Percentiles rank a stretch among this genome's conserved stretches.
These are phyloP conservation scores for Masnerella sp. DNA, from an alignment of 2,888 invertebrate species.

Conservation along the genomic window DNA sequence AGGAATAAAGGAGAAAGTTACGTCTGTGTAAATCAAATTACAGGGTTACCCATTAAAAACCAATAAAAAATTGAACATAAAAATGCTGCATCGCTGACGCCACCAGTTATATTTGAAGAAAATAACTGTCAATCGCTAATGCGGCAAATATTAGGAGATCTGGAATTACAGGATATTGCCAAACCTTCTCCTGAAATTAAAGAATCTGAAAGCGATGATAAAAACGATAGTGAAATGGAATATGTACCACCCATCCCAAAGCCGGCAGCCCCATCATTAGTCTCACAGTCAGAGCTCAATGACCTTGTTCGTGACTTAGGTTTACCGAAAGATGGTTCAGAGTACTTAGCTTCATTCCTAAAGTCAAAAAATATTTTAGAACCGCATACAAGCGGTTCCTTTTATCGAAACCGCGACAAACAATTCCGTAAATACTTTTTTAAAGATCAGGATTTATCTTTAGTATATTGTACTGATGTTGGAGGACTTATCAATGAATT, in stretches of 20 bases:
- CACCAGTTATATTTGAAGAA: constrained; percentile 13
- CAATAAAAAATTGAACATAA: constrained; percentile 2
- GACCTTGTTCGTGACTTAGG: constrained; percentile 26
- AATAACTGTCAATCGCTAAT: constrained; percentile 5
- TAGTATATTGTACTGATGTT: constrained; percentile 48
- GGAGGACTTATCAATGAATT: constrained; percentile 36
- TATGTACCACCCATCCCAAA: neutral
- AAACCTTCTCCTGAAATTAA: no score
- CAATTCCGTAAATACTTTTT: constrained; percentile 43
- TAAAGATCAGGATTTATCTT: constrained; percentile 20
- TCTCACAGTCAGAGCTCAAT: constrained; percentile 15
- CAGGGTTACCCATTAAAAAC: constrained; percentile 7
- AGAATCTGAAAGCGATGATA: constrained; percentile 15
- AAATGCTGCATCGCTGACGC: constrained; percentile 1
- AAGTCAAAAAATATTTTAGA: constrained; percentile 58
- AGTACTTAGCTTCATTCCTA: constrained; percentile 37
- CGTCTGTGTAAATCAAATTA: constrained; percentile 24
- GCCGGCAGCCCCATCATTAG: constrained; percentile 2
- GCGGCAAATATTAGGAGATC: neutral
- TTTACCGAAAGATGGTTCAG: constrained; percentile 30
- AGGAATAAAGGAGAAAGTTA: constrained; percentile 16
- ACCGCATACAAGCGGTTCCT: constrained; percentile 19
- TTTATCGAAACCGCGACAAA: constrained; percentile 40
- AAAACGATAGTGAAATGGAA: constrained; percentile 14
- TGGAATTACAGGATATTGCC: constrained; percentile 8